Evolutionary conservation across 1,140 invertebrate species (phyloP).

Genomic region (Popillia japonica): DNA sequence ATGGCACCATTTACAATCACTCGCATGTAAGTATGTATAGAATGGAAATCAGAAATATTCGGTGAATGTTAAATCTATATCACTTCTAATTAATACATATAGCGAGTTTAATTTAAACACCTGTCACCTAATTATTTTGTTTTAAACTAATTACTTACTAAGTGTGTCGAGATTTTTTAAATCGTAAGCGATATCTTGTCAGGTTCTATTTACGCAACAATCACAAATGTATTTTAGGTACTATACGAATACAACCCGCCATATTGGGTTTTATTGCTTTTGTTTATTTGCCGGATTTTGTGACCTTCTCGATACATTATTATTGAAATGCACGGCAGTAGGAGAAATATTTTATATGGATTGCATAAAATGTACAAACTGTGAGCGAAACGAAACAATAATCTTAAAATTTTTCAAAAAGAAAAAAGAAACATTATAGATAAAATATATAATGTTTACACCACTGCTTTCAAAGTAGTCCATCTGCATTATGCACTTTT

Average conservation of each 20-base stretch:
- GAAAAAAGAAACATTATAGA: too few species aligned
- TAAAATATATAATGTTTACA: too few species aligned
- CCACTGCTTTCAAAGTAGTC: too few species aligned
- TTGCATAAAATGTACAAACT: too few species aligned
- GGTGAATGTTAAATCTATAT: not conserved
- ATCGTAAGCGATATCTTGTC: not conserved
- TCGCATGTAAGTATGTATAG: not conserved
- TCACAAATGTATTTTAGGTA: not conserved
- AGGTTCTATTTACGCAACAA: not conserved
- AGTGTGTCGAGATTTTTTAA: not conserved
- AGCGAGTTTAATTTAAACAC: not conserved
- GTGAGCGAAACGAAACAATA: too few species aligned
- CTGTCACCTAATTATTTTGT: conserved; percentile 4
- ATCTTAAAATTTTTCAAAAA: too few species aligned
- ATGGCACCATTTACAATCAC: not conserved
- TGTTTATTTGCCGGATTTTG: not conserved
- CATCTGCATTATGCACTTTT: too few species aligned
- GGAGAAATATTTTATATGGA: not conserved
- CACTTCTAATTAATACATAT: conserved; percentile 2
- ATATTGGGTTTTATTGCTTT: not conserved
- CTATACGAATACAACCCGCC: not conserved
- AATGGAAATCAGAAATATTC: not conserved
- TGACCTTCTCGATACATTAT: not conserved
- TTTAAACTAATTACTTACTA: not conserved
- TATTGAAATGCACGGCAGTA: not conserved